Percentiles rank a stretch among this genome's conserved stretches.
These are phyloP conservation scores for rat (Rattus norvegicus) DNA, from an alignment of 2,113 vertebrate species.

Conservation along the genomic window DNA sequence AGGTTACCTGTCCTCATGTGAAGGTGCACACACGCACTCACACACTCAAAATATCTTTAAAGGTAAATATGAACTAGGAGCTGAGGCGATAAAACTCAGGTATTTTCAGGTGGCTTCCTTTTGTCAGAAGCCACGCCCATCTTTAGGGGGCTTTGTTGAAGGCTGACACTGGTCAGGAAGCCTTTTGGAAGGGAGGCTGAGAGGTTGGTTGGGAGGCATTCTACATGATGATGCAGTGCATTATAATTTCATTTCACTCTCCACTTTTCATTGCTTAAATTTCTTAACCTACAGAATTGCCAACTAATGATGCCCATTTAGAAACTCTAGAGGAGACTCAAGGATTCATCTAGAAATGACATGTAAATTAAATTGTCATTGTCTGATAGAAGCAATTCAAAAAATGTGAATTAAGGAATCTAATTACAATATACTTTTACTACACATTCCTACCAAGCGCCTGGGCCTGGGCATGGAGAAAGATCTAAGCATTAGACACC, in stretches of 20 bases:
- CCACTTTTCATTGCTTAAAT: constrained; percentile 14
- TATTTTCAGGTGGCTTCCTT: not conserved
- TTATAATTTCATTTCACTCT: not conserved
- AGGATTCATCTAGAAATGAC: constrained; percentile 23
- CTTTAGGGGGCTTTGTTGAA: not conserved
- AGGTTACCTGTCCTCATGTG: not conserved
- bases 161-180: not conserved
- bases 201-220: not conserved
- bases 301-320: not conserved
- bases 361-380: constrained; percentile 50
- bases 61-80: not conserved
- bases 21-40: not conserved
- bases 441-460: not conserved
- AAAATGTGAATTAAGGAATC: constrained; percentile 48
- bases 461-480: not conserved
- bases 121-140: not conserved
- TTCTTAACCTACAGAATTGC: not conserved
- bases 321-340: not conserved
- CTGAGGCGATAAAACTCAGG: not conserved
- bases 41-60: not conserved
- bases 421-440: not conserved
- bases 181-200: not conserved
- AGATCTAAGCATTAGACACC: not conserved
- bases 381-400: constrained; percentile 42
- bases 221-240: not conserved